Percentiles rank a stretch among this genome's conserved stretches.
Evolutionary conservation across 2,888 invertebrate genomes (phyloP).

Genomic region (Bibio marci): DNA sequence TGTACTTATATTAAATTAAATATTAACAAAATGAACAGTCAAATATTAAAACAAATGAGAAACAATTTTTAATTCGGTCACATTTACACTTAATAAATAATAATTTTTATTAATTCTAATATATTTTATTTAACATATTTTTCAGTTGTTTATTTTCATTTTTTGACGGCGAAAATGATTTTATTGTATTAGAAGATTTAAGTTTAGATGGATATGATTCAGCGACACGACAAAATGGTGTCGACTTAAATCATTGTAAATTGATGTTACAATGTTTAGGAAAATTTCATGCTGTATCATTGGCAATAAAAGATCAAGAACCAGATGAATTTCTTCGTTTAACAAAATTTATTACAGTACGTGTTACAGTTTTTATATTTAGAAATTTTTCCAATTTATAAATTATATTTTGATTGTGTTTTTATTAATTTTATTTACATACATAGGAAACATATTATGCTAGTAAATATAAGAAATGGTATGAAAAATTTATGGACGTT

Average conservation of each 20-base stretch:
- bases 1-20: too few relatives aligned
- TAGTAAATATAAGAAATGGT: conserved; percentile 38
- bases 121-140: too few relatives aligned
- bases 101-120: too few relatives aligned
- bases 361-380: too few relatives aligned
- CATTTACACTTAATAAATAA: too few relatives aligned
- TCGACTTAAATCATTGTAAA: conserved; percentile 33
- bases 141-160: neutral
- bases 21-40: too few relatives aligned
- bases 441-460: conserved; percentile 41
- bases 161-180: conserved; percentile 37
- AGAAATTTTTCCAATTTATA: too few relatives aligned
- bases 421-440: too few relatives aligned
- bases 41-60: too few relatives aligned
- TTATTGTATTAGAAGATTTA: conserved; percentile 38
- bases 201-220: conserved; percentile 29
- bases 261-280: conserved; percentile 35
- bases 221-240: conserved; percentile 32
- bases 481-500: conserved; percentile 33
- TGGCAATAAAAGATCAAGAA: conserved; percentile 38
- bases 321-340: conserved; percentile 32
- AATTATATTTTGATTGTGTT: too few relatives aligned
- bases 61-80: too few relatives aligned
- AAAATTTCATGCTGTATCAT: conserved; percentile 39
- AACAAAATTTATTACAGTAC: too few relatives aligned